A percentile compares a stretch with the other conserved stretches of the same genome.
These are phyloP conservation scores for Ostrea edulis DNA, from an alignment of 1,140 invertebrate genomes.

Conservation along the genomic window DNA sequence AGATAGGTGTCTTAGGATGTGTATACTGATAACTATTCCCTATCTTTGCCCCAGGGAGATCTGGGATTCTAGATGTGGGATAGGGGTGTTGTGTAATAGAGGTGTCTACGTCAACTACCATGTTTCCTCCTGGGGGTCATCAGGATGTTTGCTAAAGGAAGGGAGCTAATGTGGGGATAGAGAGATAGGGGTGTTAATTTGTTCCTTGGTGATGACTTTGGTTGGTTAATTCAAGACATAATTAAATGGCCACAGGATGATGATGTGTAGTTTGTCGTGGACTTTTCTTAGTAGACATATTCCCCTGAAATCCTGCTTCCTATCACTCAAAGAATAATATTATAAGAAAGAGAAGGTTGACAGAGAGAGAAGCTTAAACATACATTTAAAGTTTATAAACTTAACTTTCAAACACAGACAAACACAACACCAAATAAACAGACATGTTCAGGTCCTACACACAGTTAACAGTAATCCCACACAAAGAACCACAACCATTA, in stretches of 20 bases:
- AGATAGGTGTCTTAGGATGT: not conserved
- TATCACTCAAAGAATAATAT: not conserved
- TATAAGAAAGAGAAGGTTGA: not conserved
- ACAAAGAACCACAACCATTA: constrained; percentile 24
- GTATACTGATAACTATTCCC: constrained; percentile 6
- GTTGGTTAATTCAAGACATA: constrained; percentile 3
- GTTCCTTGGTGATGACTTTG: constrained; percentile 13
- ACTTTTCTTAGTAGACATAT: not conserved
- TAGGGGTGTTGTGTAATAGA: constrained; percentile 2
- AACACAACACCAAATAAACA: not conserved
- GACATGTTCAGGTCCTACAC: too few species aligned
- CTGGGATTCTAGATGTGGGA: not conserved
- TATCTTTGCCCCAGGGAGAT: not conserved
- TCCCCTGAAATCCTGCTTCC: not conserved
- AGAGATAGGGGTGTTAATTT: constrained; percentile 29
- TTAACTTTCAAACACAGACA: not conserved
- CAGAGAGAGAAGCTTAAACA: not conserved
- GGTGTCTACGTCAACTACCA: not conserved
- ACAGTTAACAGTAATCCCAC: not conserved
- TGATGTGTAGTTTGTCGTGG: not conserved
- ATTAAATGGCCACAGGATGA: constrained; percentile 7
- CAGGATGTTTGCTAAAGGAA: not conserved
- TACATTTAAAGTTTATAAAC: not conserved
- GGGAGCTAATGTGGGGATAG: not conserved
- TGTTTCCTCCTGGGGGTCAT: not conserved